Base-by-base conservation (phyloP, 2,888 invertebrate genomes). In the Lithophane leautieri region DNA sequence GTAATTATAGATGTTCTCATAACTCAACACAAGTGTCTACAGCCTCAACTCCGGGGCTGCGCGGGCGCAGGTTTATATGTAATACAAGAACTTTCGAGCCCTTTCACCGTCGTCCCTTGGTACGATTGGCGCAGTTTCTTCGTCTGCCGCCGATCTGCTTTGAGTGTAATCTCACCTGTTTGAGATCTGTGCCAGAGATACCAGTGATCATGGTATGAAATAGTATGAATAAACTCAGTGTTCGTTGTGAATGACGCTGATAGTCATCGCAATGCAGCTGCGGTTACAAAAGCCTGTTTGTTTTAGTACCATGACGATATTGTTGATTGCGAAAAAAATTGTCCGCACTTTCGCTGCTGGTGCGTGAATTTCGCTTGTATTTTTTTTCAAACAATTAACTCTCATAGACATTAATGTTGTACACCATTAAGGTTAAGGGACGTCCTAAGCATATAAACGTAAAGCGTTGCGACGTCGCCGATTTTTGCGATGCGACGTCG, bases 61-160 rank as follows among this genome's bases (percentile, higher is more conserved):
- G 86, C 87, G 79, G 79, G 85, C 84, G 86, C 86, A 86, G 82
- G 86, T 87, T 75, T 79, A 73, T 71, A 76, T 75, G 76, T 85
- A 83, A 76, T 73, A 56, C 86, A 73, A 86, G 83, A 89, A 92
- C 93, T 94, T 94, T 93, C 93, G 78, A 91, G 88, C 90, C 94
- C 94, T 95, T 95, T 94, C 94, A 93, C 94, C 88, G 83, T 73
- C 62, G 88, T 92, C 91, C 91, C 91, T 88, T 88, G 76, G 50
- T 81, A 44, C 86, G 83, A 82, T 81, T 84, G 82, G 82, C 72
- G 85, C 79, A 83, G 79, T 86, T 86, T 73, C 84, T 85, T 86
- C 85, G 82, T 86, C 82, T 82, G 76, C 75, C 76, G 78, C 54
- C 83, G 81, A 89, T 89, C 88, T 89, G 78, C 77, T 78, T 82